A percentile compares a stretch with the other conserved stretches of the same genome.
phyloP scores from a whole-genome alignment of 2,797 vertebrate genomes.

The Lindbergichthys nudifrons region DNA sequence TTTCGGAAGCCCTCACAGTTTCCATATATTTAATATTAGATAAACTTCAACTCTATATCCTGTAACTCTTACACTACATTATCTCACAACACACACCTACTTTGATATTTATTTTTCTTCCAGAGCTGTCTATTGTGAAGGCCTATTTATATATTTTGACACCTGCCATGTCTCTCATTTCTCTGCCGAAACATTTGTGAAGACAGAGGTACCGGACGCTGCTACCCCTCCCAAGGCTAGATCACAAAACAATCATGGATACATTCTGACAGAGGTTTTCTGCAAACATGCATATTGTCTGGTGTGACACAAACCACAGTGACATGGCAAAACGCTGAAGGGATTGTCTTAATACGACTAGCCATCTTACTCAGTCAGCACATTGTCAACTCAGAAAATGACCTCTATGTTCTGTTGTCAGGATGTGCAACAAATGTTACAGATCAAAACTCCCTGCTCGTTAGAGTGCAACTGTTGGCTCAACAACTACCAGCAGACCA shows the following conservation, averaged over 20 bases:
- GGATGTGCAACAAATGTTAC: constrained; percentile 11
- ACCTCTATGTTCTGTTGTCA: constrained; percentile 39
- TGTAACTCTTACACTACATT: constrained; percentile 19
- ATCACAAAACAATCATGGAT: constrained; percentile 56
- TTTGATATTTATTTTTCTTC: constrained; percentile 21
- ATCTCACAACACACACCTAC: constrained; percentile 17
- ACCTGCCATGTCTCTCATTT: constrained; percentile 33
- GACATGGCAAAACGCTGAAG: constrained; percentile 29
- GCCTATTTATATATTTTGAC: constrained; percentile 31
- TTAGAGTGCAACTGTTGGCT: not conserved
- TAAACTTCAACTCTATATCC: not conserved
- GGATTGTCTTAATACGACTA: constrained; percentile 20
- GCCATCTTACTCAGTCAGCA: constrained; percentile 31
- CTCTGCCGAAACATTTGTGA: constrained; percentile 32
- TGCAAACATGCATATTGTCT: constrained; percentile 50
- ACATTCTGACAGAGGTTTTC: constrained; percentile 63
- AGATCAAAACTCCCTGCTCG: not conserved
- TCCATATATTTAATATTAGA: constrained; percentile 9
- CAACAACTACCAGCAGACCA: not conserved
- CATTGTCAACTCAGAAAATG: constrained; percentile 33
- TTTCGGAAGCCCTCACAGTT: not conserved
- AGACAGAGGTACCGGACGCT: constrained; percentile 27
- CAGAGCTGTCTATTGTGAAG: constrained; percentile 17
- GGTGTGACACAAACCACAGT: constrained; percentile 42
- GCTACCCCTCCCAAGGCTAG: constrained; percentile 46